Evolutionary conservation across 2,113 vertebrate genomes (phyloP), one percentile per base, ranked within the genome.

Genomic region (Leucopternis melanops): DNA sequence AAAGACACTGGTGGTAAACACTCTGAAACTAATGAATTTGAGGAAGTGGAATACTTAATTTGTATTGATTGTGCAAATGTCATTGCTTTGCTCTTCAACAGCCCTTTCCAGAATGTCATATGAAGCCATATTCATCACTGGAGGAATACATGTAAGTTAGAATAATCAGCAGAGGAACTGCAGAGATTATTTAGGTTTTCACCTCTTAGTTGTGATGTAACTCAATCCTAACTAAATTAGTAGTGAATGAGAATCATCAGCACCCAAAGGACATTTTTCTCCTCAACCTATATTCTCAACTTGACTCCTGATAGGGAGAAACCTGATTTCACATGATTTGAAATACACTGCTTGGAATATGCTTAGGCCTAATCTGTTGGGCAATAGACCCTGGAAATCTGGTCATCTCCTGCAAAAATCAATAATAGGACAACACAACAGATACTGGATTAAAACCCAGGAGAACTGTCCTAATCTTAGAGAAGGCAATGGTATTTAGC

Each of bases 21-120:
- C 20, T 63, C 61, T 19, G 55, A 84, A 96, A 81, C 38, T 90
- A 86, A 87, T 91, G 73, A 92, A 96, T 97, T 54, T 55, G 58
- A 88, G 36, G 55, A 89, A 80, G 15, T 49, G 32, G 55, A 93
- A 42, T 54, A 86, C 38, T 81, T 75, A 61, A 83, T 89, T 91
- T 58, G 47, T 86, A 97, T 70, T 89, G 82, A 95, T 77, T 69
- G 50, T 85, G 42, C 63, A 52, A 90, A 42, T 85, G n/a, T 13
- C 42, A 74, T 79, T 86, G 71, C 55, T 69, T 59, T 77, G 38
- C 10, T 85, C 54, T 96, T 95, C 72, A 81, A 9, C 65, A 82
- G 58, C 36, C 54, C 58, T 69, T 88, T 63, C 34, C 27, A 95
- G 74, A 88, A 69, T 86, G 55, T 82, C 23, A 52, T 85, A 59